These are phyloP conservation scores for Metopolophium dirhodum DNA, from an alignment of 1,140 invertebrate species.

Conservation along the genomic window DNA sequence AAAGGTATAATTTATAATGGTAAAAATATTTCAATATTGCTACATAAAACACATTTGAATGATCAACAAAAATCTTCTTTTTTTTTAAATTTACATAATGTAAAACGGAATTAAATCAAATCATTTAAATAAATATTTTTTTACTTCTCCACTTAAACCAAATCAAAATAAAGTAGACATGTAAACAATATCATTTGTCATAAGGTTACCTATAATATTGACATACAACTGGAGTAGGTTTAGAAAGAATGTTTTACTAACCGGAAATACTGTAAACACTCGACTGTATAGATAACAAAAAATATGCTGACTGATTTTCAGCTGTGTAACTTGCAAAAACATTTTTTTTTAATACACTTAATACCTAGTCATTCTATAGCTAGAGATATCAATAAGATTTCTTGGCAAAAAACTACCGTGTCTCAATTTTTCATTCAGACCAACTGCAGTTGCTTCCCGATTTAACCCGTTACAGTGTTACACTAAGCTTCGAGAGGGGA, in stretches of 20 bases:
- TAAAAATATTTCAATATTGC: too few species aligned
- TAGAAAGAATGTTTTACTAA: neutral
- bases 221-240: neutral
- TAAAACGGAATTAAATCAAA: neutral
- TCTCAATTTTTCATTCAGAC: neutral
- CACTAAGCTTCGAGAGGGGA: neutral
- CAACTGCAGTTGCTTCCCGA: neutral
- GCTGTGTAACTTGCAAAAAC: conserved; percentile 14
- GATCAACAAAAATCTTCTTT: too few species aligned
- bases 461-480: conserved; percentile 22
- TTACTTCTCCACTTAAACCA: neutral
- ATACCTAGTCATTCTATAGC: neutral
- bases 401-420: neutral
- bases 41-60: too few species aligned
- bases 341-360: neutral
- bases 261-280: neutral
- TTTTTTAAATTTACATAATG: neutral
- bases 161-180: neutral
- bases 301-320: conserved; percentile 2
- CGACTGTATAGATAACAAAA: neutral
- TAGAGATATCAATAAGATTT: neutral
- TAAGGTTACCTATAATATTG: neutral
- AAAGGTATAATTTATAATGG: too few species aligned
- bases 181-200: neutral
- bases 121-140: neutral